These are phyloP conservation scores for Micropterix aruncella DNA, from an alignment of 2,888 invertebrate species.

Conservation along the genomic window DNA sequence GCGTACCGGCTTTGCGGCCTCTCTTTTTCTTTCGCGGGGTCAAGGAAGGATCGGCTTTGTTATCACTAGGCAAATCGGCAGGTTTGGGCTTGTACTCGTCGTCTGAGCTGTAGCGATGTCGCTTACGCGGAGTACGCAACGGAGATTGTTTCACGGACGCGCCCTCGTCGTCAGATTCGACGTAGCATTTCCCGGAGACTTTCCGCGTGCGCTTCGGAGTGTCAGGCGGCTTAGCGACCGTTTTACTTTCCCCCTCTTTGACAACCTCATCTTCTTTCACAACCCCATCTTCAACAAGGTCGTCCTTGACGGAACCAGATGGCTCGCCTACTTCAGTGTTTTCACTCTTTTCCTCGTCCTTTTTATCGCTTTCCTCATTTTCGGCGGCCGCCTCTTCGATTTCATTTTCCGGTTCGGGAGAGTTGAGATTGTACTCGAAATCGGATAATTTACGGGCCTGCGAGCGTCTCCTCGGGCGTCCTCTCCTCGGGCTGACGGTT, in stretches of 20 bases:
- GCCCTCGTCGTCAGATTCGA: not conserved
- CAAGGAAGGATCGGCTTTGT: too few relatives aligned
- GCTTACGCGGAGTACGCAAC: not conserved
- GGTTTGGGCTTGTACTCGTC: not conserved
- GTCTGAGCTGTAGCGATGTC: not conserved
- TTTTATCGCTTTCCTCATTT: not conserved
- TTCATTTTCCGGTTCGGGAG: not conserved
- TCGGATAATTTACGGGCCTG: not conserved
- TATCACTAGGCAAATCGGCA: too few relatives aligned
- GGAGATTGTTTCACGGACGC: not conserved
- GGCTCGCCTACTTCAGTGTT: too few relatives aligned
- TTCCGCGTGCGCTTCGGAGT: not conserved
- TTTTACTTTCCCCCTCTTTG: not conserved
- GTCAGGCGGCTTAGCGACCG: not conserved
- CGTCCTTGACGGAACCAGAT: too few relatives aligned
- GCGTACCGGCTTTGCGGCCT: not conserved
- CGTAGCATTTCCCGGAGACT: not conserved
- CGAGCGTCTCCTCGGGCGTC: not conserved
- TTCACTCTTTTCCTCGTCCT: slow-evolving; percentile 1
- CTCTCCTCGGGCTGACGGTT: slow-evolving; percentile 14
- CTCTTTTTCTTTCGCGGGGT: not conserved
- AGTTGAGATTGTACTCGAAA: not conserved
- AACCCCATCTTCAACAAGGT: too few relatives aligned
- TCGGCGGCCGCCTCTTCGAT: too few relatives aligned
- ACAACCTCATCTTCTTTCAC: not conserved